Evolutionary conservation across 2,113 vertebrate genomes (phyloP), one percentile per base, ranked within the genome.

Genomic region (Neotragus pygmaeus): DNA sequence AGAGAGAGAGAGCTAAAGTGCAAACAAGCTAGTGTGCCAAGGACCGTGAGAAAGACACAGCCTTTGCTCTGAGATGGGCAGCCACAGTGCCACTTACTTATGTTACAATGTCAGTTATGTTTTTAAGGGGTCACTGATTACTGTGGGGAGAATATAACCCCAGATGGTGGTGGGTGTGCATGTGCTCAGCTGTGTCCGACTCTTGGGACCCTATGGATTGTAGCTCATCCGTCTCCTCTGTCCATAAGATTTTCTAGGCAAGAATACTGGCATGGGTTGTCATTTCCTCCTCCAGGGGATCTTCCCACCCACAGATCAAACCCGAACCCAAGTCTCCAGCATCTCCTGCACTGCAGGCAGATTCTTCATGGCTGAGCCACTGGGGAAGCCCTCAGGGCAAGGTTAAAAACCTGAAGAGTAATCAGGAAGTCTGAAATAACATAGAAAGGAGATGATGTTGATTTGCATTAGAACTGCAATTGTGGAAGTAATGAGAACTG

Each of bases 271-370:
- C 11, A 0, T 75, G 70, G 39, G 39, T 27, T 75, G 36, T 25
- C 70, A 43, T 75, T 15, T 43, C 70, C 6, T 75, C 39, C 70
- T 75, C 39, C 39, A 27, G 36, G 39, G 39, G 23, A 75, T 43
- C 70, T 7, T 43, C 39, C 39, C 70, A 75, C 70, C 39, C 70
- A 75, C 3, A 7, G 23, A 43, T 43, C 62, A 33, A 19, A n/a
- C 16, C 62, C 0, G 2, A 75, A 73, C 11, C 23, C 1, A 0
- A 7, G 70, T 75, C 39, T 75, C 23, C 70, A 1, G 3, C 12
- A 7, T 27, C 70, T 43, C 70, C 70, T 75, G 23, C 39, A 27
- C 39, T 15, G 23, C 70, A 43, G 39, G 70, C 39, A 75, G 70
- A 43, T 43, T 75, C 39, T 27, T 75, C 12, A 43, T 0, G 0